Evolutionary conservation across 2,888 invertebrate species (phyloP), one percentile per base, ranked within the genome.

Genomic region (Callinectes sapidus): DNA sequence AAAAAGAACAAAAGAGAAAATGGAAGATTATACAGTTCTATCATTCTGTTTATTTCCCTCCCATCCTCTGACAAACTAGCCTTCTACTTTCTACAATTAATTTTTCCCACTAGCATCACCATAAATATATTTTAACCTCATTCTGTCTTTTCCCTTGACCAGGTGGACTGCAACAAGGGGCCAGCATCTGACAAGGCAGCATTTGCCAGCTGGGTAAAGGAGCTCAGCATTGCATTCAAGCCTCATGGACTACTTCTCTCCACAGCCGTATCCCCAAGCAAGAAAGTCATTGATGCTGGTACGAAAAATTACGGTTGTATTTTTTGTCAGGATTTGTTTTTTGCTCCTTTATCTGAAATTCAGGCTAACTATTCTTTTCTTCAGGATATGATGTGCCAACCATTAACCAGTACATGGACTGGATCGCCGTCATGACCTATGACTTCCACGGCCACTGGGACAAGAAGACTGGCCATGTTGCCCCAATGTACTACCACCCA

Each of bases 381-480:
- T 14, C 54, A 95, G 96, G 97, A 0, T 98, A 98, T 95, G 97
- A 98, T 95, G 98, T 98, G 0, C 97, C 97, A 0, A 96, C 97
- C 0, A 95, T 98, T 5, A 97, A 97, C 0, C 96, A 97, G 95
- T 97, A 97, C 95, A 96, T 98, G 92, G 98, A 98, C 95, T 98
- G 98, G 98, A 97, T 98, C 89, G 98, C 98, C 0, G 98, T 98
- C 0, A 98, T 98, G 98, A 97, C 98, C 0, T 98, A 98, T 95
- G 98, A 98, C 95, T 98, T 97, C 96, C 98, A 98, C 95, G 98
- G 98, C 0, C 98, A 98, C 95, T 98, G 98, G 98, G 98, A 98
- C 95, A 98, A 98, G 95, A 97, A 97, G 95, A 98, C 98, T 0
- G 98, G 98, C 0, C 98, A 98, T 95, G 98, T 98, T 0, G 98